Base-by-base conservation (phyloP, 2,888 invertebrate genomes). In the Eilema caniola region DNA sequence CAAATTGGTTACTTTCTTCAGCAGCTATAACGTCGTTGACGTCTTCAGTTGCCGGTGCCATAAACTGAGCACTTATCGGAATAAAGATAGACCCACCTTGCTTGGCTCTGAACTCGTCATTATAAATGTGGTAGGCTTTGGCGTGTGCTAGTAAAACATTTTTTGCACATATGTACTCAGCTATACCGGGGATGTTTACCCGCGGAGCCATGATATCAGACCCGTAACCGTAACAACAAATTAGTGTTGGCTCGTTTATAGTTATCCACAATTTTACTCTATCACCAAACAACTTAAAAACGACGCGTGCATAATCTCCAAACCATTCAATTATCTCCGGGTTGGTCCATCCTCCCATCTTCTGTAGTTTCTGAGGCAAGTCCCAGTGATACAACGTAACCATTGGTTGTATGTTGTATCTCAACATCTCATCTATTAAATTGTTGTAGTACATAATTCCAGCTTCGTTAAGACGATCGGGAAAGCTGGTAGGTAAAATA, bases 381-480 rank as follows among this genome's bases (percentile, higher is more conserved):
- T 96, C 96, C 92, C 94, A 95, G 73, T 96, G 96, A 75, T 92
- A 95, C 67, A 96, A 83, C 0, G 96, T 96, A 2, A 96, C 90
- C 89, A 96, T 90, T 0, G 97, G 97, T 75, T 95, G 85, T 67
- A 97, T 97, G 57, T 95, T 96, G 76, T 96, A 96, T 59, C 91
- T 93, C 14, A 95, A 80, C 71, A 97, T 88, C 82, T 95, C 96
- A 73, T 96, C 87, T 41, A 97, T 96, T 28, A 97, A 82, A 63
- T 90, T 89, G 57, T 88, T 90, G 65, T 92, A 91, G 67, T 89
- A 90, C 24, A 81, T 73, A 10, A 88, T 87, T 23, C 89, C 91
- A 3, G 93, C 93, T 80, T 94, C 86, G 83, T 97, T 97, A 16
- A 96, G 88, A 16, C 90, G 81, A 67, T 96, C 91, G 0, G 93